Base-by-base conservation (phyloP, 2,797 vertebrate genomes). In the Cetoscarus ocellatus region DNA sequence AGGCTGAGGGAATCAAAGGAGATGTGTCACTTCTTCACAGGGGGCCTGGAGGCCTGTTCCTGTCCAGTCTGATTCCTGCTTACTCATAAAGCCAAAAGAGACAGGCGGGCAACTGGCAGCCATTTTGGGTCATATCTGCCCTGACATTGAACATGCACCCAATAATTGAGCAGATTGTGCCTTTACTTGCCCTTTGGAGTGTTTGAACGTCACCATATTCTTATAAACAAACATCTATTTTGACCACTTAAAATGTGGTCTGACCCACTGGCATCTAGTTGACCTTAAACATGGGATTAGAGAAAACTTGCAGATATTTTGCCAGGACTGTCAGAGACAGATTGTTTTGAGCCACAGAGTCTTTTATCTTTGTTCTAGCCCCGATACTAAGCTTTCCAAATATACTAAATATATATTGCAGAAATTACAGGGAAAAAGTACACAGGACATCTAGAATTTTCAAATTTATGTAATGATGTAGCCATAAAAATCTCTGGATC, bases 51-150 rank as follows among this genome's bases (percentile, higher is more conserved):
- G 71, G 79, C 77, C 53, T 19, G 67, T 68, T 90, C 73, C 70
- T 77, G 88, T 85, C 88, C 78, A 7, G 86, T 86, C 85, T 82
- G 79, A 86, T 82, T 91, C 83, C 83, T 87, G 88, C 82, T 93
- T 86, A 93, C 84, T 94, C 91, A 93, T 70, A 0, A 7, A 45
- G 35, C 61, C 80, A 73, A 73, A 73, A 53, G 57, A 58, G 73
- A 75, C 73, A 72, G 52, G 67, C 44, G 48, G 69, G 61, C 50
- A n/a, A 76, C 61, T 19, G 50, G 71, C 56, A 48, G 59, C 58
- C 59, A 62, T 65, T 72, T 36, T 40, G 54, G 45, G 58, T 82
- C 75, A 17, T 17, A 59, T 61, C n/a, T 61, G 67, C n/a, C 56
- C 47, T 5, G 1, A 47, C 35, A 27, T 64, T 47, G 8, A 59